A percentile compares a stretch with the other conserved stretches of the same genome.
Conservation (phyloP, 1,140 invertebrate species). For the Maniola jurtina region DNA sequence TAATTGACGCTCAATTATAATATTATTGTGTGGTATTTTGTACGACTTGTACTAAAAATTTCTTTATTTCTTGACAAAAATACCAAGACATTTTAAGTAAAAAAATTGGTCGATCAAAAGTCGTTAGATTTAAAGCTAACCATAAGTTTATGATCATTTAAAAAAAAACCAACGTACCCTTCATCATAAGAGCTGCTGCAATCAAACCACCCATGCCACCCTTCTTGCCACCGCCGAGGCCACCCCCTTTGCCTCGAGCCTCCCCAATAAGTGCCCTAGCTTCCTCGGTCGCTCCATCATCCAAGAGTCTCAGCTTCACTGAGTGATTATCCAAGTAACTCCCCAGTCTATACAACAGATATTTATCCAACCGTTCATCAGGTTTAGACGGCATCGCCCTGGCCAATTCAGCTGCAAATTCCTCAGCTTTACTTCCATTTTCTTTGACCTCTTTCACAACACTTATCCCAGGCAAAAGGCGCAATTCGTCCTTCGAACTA, state of each 20-base stretch:
- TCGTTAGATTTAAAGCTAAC: no score
- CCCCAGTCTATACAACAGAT: constrained; percentile 84
- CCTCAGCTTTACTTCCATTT: constrained; percentile 80
- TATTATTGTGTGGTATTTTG: no score
- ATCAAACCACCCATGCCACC: constrained; percentile 80
- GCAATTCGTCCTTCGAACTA: constrained; percentile 81
- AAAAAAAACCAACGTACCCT: constrained; percentile 68
- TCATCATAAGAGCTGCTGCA: constrained; percentile 83
- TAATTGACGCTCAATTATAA: no score
- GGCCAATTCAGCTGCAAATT: constrained; percentile 85
- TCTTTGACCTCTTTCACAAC: constrained; percentile 84
- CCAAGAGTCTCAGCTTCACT: constrained; percentile 85
- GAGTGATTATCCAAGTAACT: constrained; percentile 86
- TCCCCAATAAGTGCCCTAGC: constrained; percentile 74
- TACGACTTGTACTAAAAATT: no score
- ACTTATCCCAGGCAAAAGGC: constrained; percentile 84
- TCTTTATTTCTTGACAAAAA: no score
- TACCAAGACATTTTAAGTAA: no score
- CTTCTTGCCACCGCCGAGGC: constrained; percentile 65
- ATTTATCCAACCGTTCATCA: constrained; percentile 87
- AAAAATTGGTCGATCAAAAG: no score
- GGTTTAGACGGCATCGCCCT: constrained; percentile 87
- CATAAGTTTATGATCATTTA: not conserved
- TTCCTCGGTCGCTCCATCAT: constrained; percentile 81
- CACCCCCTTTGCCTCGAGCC: constrained; percentile 70